These are phyloP conservation scores for Autographa gamma DNA, from an alignment of 2,888 invertebrate species.

Conservation along the genomic window DNA sequence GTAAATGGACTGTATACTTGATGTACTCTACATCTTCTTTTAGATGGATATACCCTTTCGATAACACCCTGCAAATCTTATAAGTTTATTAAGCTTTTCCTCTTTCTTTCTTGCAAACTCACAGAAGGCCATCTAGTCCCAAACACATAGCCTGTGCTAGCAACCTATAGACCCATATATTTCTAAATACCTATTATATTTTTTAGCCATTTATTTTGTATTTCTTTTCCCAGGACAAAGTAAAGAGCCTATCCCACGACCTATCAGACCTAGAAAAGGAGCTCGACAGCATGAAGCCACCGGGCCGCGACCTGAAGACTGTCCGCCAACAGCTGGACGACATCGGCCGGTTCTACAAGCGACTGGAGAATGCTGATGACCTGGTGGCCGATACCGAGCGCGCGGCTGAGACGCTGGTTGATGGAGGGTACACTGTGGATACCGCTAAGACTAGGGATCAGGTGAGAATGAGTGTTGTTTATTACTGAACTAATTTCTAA, in stretches of 20 bases:
- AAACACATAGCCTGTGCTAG: too few species aligned
- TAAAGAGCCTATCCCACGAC: conserved; percentile 93
- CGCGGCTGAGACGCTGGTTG: conserved; percentile 93
- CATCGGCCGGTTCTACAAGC: conserved; percentile 90
- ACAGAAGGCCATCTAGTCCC: too few species aligned
- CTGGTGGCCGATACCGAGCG: conserved; percentile 91
- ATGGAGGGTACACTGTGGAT: conserved; percentile 95
- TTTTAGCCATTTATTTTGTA: background rate
- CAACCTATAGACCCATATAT: too few species aligned
- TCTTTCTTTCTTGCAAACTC: too few species aligned
- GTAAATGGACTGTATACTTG: too few species aligned
- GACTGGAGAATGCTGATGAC: conserved; percentile 91
- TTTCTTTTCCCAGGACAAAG: conserved; percentile 90
- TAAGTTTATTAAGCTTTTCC: too few species aligned
- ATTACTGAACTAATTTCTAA: background rate
- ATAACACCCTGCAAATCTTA: too few species aligned
- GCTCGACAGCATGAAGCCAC: conserved; percentile 94
- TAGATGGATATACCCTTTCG: too few species aligned
- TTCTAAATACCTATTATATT: background rate
- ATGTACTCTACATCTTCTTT: too few species aligned
- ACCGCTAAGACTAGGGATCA: conserved; percentile 95
- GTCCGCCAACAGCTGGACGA: conserved; percentile 96
- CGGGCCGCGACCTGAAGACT: conserved; percentile 95
- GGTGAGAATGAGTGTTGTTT: conserved; percentile 69
- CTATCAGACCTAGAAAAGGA: conserved; percentile 94